phyloP scores from a whole-genome alignment of 2,888 invertebrate genomes.

The Ariolimax columbianus region DNA sequence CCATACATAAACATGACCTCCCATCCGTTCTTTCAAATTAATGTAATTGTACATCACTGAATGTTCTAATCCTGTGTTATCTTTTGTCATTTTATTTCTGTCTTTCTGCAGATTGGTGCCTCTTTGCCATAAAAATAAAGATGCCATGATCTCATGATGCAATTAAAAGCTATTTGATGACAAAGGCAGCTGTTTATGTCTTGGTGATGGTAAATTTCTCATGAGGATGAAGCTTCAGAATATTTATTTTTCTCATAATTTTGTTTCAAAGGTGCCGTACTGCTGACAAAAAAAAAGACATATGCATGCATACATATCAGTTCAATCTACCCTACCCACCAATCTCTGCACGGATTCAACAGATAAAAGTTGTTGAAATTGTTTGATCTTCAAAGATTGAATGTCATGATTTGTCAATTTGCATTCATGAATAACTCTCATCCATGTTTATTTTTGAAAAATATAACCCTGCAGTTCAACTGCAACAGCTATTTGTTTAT shows the following conservation, averaged over 20 bases:
- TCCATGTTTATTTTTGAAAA: too few species aligned
- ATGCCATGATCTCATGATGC: neutral
- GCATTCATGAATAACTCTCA: too few species aligned
- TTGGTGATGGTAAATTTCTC: neutral
- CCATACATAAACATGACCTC: too few species aligned
- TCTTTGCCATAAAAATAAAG: constrained; percentile 1
- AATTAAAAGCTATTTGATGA: constrained; percentile 7
- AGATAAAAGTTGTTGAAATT: too few species aligned
- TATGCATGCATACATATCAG: neutral
- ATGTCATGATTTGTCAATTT: too few species aligned
- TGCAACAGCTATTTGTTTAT: too few species aligned
- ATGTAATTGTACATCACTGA: too few species aligned
- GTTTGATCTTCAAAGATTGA: too few species aligned
- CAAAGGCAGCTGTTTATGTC: constrained; percentile 14
- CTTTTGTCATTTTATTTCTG: neutral
- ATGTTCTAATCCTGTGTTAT: neutral
- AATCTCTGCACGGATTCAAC: too few species aligned
- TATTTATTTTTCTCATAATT: neutral
- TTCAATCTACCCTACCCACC: neutral
- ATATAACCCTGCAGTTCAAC: too few species aligned
- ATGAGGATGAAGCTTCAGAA: neutral
- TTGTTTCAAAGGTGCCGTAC: neutral
- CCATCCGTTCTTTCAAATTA: too few species aligned
- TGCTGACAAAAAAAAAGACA: neutral
- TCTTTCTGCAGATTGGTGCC: constrained; percentile 11